Percentiles rank a stretch among this genome's conserved stretches.
Evolutionary conservation across 2,888 invertebrate species (phyloP).

Genomic region (Noctua janthina): DNA sequence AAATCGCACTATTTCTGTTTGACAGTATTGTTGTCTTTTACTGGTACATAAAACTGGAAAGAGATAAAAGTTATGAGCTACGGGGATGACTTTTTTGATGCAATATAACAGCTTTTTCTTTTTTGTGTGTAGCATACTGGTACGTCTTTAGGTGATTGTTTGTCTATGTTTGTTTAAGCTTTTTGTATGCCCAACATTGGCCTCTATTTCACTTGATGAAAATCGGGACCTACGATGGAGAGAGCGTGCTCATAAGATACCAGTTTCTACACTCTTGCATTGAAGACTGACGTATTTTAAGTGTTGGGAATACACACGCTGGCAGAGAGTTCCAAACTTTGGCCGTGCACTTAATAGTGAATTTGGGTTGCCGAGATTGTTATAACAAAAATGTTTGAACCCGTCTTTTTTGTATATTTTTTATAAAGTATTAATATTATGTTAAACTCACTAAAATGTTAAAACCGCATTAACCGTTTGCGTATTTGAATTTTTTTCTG

Average conservation of each 20-base stretch:
- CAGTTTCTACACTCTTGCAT: not conserved
- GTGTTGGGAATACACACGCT: not conserved
- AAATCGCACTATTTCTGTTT: not conserved
- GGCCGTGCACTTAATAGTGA: too few species aligned
- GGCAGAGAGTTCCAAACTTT: not conserved
- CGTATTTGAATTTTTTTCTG: too few species aligned
- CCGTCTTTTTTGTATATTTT: not conserved
- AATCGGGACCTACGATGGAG: not conserved
- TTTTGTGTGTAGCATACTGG: not conserved
- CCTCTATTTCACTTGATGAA: not conserved
- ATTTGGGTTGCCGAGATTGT: too few species aligned
- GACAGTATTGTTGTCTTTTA: constrained; percentile 9
- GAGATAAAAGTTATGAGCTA: not conserved
- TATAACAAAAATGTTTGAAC: not conserved
- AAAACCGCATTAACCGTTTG: too few species aligned
- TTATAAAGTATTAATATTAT: too few species aligned
- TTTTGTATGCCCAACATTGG: not conserved
- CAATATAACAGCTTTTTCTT: not conserved
- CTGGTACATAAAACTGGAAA: not conserved
- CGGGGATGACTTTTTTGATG: not conserved
- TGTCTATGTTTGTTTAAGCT: not conserved
- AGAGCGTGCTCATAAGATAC: not conserved
- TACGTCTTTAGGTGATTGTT: not conserved
- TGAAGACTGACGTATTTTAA: not conserved
- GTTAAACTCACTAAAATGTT: not conserved